These are phyloP conservation scores for Coregonus sp. DNA, from an alignment of 2,797 vertebrate species.

Conservation along the genomic window DNA sequence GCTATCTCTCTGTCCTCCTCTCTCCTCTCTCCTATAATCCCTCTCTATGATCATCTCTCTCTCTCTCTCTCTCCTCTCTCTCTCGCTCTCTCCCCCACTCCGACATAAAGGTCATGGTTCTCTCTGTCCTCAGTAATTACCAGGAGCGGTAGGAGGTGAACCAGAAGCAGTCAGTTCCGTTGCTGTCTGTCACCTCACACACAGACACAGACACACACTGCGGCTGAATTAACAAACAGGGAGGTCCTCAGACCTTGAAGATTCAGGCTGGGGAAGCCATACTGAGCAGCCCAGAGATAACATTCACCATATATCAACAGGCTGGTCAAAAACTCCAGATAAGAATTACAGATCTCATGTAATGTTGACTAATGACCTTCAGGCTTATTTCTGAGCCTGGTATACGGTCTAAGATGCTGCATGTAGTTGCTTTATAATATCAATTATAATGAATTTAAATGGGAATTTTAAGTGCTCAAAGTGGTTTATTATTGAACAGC, in stretches of 20 bases:
- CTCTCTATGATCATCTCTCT: no score
- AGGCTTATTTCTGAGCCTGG: not conserved
- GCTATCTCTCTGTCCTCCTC: no score
- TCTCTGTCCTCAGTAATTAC: constrained; percentile 36
- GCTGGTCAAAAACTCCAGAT: constrained; percentile 13
- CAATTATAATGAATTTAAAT: not conserved
- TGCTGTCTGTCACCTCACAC: constrained; percentile 33
- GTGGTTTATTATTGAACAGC: not conserved
- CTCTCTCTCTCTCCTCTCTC: not conserved
- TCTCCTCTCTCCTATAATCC: no score
- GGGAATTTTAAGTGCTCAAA: not conserved
- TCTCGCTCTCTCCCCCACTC: constrained; percentile 17
- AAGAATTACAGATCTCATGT: not conserved
- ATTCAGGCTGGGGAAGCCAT: constrained; percentile 21
- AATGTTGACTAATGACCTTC: not conserved
- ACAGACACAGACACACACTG: constrained; percentile 17
- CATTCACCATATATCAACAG: constrained; percentile 52
- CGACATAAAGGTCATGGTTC: constrained; percentile 17
- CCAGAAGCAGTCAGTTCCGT: constrained; percentile 36
- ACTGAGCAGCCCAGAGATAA: constrained; percentile 38
- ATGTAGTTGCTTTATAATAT: not conserved
- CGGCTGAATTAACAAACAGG: constrained; percentile 25
- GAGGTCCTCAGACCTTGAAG: constrained; percentile 53
- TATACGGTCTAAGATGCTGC: no score
- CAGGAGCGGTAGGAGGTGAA: constrained; percentile 31